A percentile compares a stretch with the other conserved stretches of the same genome.
These are phyloP conservation scores for Thereva nobilitata DNA, from an alignment of 2,888 invertebrate species.

Conservation along the genomic window DNA sequence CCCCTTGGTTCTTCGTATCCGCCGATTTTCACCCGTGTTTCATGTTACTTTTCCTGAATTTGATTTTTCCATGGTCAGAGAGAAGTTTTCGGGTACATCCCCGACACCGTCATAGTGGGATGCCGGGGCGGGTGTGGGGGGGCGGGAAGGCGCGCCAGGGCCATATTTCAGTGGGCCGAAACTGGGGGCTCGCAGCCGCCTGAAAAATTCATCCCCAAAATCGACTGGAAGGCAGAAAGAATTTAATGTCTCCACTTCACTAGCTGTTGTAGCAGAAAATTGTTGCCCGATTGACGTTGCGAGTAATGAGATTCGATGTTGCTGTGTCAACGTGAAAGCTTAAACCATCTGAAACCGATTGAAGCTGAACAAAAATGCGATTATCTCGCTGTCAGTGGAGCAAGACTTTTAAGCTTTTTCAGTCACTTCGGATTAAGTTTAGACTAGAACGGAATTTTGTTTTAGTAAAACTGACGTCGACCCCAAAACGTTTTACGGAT, in stretches of 20 bases:
- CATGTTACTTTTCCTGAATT: too few relatives aligned
- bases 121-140: not conserved
- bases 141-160: not conserved
- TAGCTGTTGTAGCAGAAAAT: conserved; percentile 37
- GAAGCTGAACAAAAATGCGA: conserved; percentile 36
- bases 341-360: conserved; percentile 34
- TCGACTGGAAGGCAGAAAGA: conserved; percentile 24
- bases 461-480: too few relatives aligned
- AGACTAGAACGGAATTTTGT: too few relatives aligned
- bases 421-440: conserved; percentile 23
- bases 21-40: too few relatives aligned
- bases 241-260: conserved; percentile 40
- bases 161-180: not conserved
- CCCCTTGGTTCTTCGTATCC: too few relatives aligned
- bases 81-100: too few relatives aligned
- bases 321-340: conserved; percentile 37
- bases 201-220: conserved; percentile 19
- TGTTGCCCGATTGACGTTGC: conserved; percentile 39
- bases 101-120: not conserved
- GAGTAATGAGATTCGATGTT: conserved; percentile 37
- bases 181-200: not conserved
- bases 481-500: too few relatives aligned
- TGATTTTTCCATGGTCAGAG: too few relatives aligned
- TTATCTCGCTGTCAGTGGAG: conserved; percentile 25
- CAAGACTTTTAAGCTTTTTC: conserved; percentile 25